phyloP scores from a whole-genome alignment of 2,888 invertebrate genomes.

The Linnaemya vulpina region DNA sequence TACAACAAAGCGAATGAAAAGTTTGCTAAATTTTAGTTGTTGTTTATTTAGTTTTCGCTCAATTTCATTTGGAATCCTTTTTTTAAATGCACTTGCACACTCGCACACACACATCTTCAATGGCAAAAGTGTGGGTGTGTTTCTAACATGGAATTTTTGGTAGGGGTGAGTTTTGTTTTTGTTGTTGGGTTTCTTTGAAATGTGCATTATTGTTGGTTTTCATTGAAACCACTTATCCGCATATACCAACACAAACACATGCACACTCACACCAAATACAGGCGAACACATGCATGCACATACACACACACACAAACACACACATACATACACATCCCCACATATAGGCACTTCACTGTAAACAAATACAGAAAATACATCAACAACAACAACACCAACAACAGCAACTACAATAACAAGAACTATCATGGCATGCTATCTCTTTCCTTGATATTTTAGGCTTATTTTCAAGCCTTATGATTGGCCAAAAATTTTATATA shows the following conservation, averaged over 20 bases:
- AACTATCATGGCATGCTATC: slow-evolving; percentile 65
- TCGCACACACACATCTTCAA: background rate
- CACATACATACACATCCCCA: too few species aligned
- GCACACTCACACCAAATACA: slow-evolving; percentile 14
- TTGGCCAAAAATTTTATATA: slow-evolving; percentile 63
- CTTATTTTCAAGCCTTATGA: slow-evolving; percentile 67
- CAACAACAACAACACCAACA: slow-evolving; percentile 40
- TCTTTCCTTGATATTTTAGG: slow-evolving; percentile 70
- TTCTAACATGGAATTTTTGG: slow-evolving; percentile 52
- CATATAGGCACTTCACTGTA: background rate
- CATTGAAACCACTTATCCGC: slow-evolving; percentile 29
- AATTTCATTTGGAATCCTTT: slow-evolving; percentile 55
- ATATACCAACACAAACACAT: slow-evolving; percentile 2
- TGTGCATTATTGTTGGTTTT: slow-evolving; percentile 67
- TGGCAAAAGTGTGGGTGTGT: slow-evolving; percentile 67
- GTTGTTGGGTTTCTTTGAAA: slow-evolving; percentile 38
- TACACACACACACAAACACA: background rate
- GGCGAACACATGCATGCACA: slow-evolving; percentile 1
- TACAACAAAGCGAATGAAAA: slow-evolving; percentile 6
- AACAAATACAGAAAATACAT: slow-evolving; percentile 42
- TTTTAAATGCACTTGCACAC: slow-evolving; percentile 27
- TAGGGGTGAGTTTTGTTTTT: slow-evolving; percentile 62
- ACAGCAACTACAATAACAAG: slow-evolving; percentile 47
- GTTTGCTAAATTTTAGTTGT: slow-evolving; percentile 45
- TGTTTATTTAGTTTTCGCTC: slow-evolving; percentile 41